Evolutionary conservation across 2,797 vertebrate genomes (phyloP).

Genomic region (Parambassis ranga): DNA sequence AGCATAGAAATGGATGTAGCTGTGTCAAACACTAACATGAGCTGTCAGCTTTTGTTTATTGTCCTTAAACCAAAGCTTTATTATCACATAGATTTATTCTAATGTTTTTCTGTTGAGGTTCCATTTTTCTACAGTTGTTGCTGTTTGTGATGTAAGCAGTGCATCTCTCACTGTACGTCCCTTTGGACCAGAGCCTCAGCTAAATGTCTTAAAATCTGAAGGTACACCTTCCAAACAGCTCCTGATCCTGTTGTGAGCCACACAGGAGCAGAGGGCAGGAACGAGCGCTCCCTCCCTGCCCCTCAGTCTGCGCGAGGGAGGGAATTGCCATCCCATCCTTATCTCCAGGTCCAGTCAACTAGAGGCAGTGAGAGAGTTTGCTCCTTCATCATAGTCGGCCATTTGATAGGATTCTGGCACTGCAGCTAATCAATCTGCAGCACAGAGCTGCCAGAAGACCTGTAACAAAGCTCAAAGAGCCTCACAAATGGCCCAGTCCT

Average conservation of each 20-base stretch:
- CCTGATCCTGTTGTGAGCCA: slow-evolving; percentile 1
- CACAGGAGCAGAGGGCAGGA: slow-evolving; percentile 16
- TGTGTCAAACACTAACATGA: no score
- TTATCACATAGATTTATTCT: no score
- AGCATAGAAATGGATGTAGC: no score
- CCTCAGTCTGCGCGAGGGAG: slow-evolving; percentile 72
- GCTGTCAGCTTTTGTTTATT: no score
- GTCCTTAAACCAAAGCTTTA: no score
- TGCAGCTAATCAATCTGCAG: slow-evolving; percentile 93
- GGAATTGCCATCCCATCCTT: slow-evolving; percentile 86
- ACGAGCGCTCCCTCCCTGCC: not conserved
- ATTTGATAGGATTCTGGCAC: slow-evolving; percentile 92
- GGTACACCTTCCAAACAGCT: not conserved
- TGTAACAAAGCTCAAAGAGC: slow-evolving; percentile 96
- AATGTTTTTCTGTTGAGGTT: no score
- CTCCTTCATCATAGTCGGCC: slow-evolving; percentile 89
- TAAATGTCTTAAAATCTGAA: slow-evolving; percentile 14
- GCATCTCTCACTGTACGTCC: not conserved
- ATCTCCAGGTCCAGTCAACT: slow-evolving; percentile 95
- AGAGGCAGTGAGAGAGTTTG: slow-evolving; percentile 85
- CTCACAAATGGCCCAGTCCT: slow-evolving; percentile 93
- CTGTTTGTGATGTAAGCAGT: not conserved
- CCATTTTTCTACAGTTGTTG: not conserved
- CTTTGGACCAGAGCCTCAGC: not conserved
- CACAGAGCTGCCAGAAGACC: slow-evolving; percentile 86